Conservation (phyloP, 2,113 vertebrate species). For the Nesoenas mayeri region DNA sequence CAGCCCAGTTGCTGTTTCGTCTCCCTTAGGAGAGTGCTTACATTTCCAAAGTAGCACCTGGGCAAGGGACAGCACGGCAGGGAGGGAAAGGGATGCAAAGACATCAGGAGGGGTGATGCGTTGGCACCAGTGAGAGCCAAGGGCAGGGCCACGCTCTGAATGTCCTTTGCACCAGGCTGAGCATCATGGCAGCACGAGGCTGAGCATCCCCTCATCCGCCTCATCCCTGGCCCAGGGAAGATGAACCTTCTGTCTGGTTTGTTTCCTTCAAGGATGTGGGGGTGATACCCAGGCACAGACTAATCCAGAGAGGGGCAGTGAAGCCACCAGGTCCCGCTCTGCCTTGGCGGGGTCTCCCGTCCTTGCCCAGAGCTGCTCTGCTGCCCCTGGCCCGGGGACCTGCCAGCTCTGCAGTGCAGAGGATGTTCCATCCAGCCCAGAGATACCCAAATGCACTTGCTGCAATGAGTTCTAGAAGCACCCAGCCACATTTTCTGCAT, state of each 20-base stretch:
- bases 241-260: neutral
- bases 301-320: rapidly evolving
- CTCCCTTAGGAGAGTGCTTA: neutral
- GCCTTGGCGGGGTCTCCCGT: neutral
- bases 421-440: neutral
- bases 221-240: neutral
- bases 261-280: neutral
- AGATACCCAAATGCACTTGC: neutral
- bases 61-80: rapidly evolving
- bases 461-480: neutral
- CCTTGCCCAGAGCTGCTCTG: neutral
- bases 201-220: neutral
- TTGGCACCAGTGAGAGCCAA: neutral
- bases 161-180: neutral
- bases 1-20: neutral
- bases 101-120: neutral
- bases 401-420: neutral
- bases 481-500: conserved; percentile 11
- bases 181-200: neutral
- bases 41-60: neutral
- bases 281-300: neutral
- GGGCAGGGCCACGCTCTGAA: neutral
- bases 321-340: neutral
- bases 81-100: neutral
- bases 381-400: neutral